Evolutionary conservation across 1,140 invertebrate genomes (phyloP).

Genomic region (Venustaconcha ellipsiformis): DNA sequence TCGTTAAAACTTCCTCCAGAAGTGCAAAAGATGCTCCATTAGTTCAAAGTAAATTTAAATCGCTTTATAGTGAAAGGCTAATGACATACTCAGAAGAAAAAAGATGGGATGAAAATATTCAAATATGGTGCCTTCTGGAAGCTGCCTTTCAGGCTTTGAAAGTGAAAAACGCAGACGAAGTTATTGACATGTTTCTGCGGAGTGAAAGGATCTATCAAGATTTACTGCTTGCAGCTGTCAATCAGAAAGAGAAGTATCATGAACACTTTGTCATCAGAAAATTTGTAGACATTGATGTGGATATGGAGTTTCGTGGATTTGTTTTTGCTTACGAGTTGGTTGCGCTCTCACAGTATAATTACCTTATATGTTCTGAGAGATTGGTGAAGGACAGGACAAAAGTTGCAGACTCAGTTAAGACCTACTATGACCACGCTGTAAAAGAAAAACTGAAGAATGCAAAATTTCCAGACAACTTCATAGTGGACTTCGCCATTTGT

Average conservation of each 20-base stretch:
- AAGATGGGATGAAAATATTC: constrained; percentile 43
- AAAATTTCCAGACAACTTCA: constrained; percentile 45
- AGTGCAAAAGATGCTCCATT: constrained; percentile 62
- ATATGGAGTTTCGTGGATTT: constrained; percentile 64
- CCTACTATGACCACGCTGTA: constrained; percentile 42
- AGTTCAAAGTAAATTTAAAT: constrained; percentile 43
- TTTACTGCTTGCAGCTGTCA: constrained; percentile 48
- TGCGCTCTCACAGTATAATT: constrained; percentile 62
- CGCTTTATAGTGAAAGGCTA: constrained; percentile 41
- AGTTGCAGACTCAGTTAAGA: constrained; percentile 26
- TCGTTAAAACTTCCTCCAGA: constrained; percentile 59
- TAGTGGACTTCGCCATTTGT: constrained; percentile 60
- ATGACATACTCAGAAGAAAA: constrained; percentile 24
- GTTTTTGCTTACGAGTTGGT: constrained; percentile 43
- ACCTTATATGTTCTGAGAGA: constrained; percentile 51
- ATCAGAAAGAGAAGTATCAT: constrained; percentile 43
- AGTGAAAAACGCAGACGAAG: constrained; percentile 44
- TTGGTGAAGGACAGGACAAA: constrained; percentile 37
- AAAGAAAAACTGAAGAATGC: constrained; percentile 35
- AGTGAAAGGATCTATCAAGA: constrained; percentile 63
- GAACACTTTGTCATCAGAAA: constrained; percentile 59
- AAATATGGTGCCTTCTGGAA: constrained; percentile 51
- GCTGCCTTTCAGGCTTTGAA: constrained; percentile 50
- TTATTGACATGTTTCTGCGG: constrained; percentile 52
- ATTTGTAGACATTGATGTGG: constrained; percentile 58